Base-by-base conservation (phyloP, 2,797 vertebrate species). In the Rhadinocentrus ornatus region DNA sequence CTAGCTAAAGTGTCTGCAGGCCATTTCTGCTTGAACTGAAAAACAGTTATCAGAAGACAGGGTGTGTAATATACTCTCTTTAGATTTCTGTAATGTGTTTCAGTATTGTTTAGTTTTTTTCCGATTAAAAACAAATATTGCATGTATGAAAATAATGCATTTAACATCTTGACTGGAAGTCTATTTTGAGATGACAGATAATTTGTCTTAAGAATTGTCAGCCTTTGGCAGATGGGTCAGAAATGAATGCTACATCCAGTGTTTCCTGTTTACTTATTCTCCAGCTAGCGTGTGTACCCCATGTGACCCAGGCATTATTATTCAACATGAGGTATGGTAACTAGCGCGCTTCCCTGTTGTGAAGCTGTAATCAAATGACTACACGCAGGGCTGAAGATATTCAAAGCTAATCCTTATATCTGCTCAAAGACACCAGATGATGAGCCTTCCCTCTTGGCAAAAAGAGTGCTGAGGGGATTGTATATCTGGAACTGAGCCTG, bases 351-450 rank as follows among this genome's bases (percentile, higher is more conserved):
- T 79, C 77, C 84, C 81, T 69, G 68, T 77, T 88, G 86, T 78
- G 86, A 79, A 73, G 83, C 76, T 66, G 78, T 65, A 81, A 76
- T 83, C 83, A 88, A 88, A 84, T 62, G 68, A 85, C 70, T 79
- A 81, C 86, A 89, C 16, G 80, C 76, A 37, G 69, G 64, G 73
- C 70, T 73, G 81, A 62, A 75, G 86, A 91, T 88, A 86, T 85
- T 81, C 77, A 83, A 80, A 81, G 70, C 55, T 89, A 90, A 93
- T 91, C 89, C 90, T 84, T 74, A 84, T 89, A 91, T 92, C 85
- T 86, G 75, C 82, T 87, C 81, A 84, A 81, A 92, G 90, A 88
- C 75, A 62, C 80, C 74, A 77, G 88, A 78, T 81, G 75, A 85
- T 86, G 79, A 84, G 75, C 85, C 83, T 81, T 86, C 75, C 80